Evolutionary conservation across 1,140 invertebrate genomes (phyloP).

Genomic region (Palaemon carinicauda): DNA sequence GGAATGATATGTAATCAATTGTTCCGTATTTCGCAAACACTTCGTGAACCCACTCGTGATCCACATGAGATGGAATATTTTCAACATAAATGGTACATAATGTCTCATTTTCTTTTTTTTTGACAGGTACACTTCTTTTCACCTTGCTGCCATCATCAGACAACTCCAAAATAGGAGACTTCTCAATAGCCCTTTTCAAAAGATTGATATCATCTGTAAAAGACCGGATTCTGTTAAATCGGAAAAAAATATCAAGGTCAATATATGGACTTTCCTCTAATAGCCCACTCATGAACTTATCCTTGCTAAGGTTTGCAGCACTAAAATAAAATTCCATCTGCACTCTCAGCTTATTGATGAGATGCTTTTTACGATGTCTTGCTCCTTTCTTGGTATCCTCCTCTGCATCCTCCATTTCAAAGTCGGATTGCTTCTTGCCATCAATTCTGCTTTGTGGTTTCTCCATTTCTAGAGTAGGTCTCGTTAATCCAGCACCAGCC

Average conservation of each 20-base stretch:
- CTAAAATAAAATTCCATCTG: conserved; percentile 53
- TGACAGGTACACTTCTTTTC: not conserved
- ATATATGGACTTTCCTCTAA: conserved; percentile 5
- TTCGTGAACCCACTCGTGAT: conserved; percentile 38
- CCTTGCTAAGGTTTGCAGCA: conserved; percentile 36
- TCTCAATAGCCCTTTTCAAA: conserved; percentile 23
- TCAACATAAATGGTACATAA: conserved; percentile 42
- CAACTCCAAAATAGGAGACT: conserved; percentile 29
- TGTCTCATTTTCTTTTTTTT: conserved; percentile 18
- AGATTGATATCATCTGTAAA: conserved; percentile 32
- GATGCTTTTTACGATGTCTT: conserved; percentile 29
- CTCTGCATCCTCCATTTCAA: not conserved
- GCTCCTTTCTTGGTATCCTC: not conserved
- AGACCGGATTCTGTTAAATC: conserved; percentile 28
- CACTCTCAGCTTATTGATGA: conserved; percentile 12
- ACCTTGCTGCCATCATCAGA: conserved; percentile 36
- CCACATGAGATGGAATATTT: conserved; percentile 34
- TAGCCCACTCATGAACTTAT: conserved; percentile 18
- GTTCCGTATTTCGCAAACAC: conserved; percentile 30
- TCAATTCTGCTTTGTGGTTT: not conserved
- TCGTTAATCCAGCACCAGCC: not conserved
- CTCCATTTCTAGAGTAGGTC: not conserved
- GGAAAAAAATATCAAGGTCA: conserved; percentile 18
- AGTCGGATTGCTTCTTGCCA: not conserved
- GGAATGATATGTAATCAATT: conserved; percentile 42